Evolutionary conservation across 2,113 vertebrate species (phyloP), one percentile per base, ranked within the genome.

Genomic region (Indri indri): DNA sequence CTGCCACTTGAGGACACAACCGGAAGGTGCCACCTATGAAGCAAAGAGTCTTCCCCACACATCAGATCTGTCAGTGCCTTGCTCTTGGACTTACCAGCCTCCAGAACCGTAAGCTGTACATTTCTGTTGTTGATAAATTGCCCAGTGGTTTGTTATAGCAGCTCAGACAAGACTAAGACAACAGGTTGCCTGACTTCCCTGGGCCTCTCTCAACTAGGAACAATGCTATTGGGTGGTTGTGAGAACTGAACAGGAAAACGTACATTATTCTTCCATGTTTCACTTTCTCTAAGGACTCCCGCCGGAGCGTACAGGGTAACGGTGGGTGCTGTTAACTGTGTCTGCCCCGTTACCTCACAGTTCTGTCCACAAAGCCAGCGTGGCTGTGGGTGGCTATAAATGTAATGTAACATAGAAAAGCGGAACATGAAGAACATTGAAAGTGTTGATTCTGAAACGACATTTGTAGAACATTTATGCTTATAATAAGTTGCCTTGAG

Each of bases 191-290:
- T 59, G 50, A 59, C 34, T 42, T 68, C 79, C 54, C 68, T 40
- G 66, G 42, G 17, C 88, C 22, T 9, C 16, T 2, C 3, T 8
- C 73, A 83, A 30, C 14, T 1, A 6, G 17, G 30, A 82, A 13
- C 34, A 9, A 20, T 42, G 42, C 73, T 87, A 59, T 0, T 2
- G 25, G 34, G 23, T 71, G 34, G 4, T 6, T 59, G 34, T 65
- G 59, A 45, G 71, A 70, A 47, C 16, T 7, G 12, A 5, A 37
- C 1, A 18, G 13, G 54, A 16, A 20, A 6, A n/a, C 1, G 0
- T 27, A 13, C 12, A 0, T 42, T 22, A 0, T 65, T 68, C 34
- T 68, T 40, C 65, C 4, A 0, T 16, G 2, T 85, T 27, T 13
- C 9, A 0, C 40, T 87, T 82, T 32, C 81, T 70, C n/a, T 37